Percentiles rank a stretch among this genome's conserved stretches.
Evolutionary conservation across 2,888 invertebrate genomes (phyloP).

Genomic region (Aporophyla nigra): DNA sequence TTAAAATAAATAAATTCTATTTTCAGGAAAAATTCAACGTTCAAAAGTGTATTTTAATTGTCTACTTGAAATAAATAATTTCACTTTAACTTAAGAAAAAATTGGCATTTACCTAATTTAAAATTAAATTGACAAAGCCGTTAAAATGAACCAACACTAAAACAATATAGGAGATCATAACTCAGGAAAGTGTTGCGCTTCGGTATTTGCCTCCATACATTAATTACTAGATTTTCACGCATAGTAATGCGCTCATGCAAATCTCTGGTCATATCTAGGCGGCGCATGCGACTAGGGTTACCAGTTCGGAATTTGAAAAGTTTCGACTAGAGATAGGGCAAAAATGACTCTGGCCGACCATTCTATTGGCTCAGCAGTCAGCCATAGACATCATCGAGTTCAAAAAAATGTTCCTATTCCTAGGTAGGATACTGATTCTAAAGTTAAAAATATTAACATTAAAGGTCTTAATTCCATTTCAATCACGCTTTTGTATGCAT

Average conservation of each 20-base stretch:
- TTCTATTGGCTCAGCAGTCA: background rate
- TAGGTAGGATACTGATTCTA: background rate
- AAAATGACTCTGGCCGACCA: background rate
- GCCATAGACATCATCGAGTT: background rate
- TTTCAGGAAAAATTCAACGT: background rate
- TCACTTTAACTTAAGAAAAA: background rate
- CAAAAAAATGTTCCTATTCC: background rate
- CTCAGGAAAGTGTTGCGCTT: constrained; percentile 64
- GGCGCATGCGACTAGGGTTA: constrained; percentile 72
- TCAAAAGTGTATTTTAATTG: background rate
- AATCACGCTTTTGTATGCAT: background rate
- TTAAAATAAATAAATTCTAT: too few species aligned
- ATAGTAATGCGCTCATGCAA: constrained; percentile 66
- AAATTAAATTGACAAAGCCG: background rate
- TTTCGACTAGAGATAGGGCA: too few species aligned
- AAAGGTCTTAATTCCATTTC: background rate
- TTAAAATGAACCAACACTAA: background rate
- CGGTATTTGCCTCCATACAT: constrained; percentile 68
- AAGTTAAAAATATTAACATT: background rate
- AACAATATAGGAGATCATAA: constrained; percentile 27
- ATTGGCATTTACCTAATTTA: background rate
- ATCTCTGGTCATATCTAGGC: constrained; percentile 62
- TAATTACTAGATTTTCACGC: constrained; percentile 72
- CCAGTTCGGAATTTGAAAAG: constrained; percentile 8
- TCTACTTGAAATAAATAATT: background rate